These are phyloP conservation scores for Trichomycterus rosablanca DNA, from an alignment of 2,113 vertebrate species.

Conservation along the genomic window DNA sequence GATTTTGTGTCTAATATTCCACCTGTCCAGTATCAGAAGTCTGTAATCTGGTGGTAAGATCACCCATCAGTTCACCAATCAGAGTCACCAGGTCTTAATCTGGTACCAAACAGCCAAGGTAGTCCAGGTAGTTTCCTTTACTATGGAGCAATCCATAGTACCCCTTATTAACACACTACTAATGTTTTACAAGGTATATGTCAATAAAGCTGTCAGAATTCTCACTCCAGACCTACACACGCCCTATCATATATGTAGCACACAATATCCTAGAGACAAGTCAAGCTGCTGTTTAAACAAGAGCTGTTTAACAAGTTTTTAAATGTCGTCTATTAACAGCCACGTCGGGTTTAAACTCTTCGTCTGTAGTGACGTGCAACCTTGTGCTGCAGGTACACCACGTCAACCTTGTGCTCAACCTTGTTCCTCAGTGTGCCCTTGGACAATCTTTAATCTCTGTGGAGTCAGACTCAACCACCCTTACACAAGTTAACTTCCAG, in stretches of 20 bases:
- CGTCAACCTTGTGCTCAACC: not conserved
- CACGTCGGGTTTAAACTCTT: conserved; percentile 13
- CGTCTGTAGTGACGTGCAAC: not conserved
- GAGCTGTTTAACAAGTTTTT: conserved; percentile 44
- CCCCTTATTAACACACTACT: not conserved
- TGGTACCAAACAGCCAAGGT: not conserved
- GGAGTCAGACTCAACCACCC: not conserved
- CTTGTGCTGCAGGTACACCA: conserved; percentile 2
- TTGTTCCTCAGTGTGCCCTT: not conserved
- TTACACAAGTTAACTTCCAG: conserved; percentile 10
- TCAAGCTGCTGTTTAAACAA: not conserved
- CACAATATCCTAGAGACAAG: not conserved
- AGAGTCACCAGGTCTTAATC: not conserved
- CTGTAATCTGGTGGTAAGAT: conserved; percentile 16
- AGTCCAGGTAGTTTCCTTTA: not conserved
- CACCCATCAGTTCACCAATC: conserved; percentile 9
- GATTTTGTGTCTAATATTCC: conserved; percentile 29
- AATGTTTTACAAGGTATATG: no score
- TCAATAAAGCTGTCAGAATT: no score
- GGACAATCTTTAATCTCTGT: not conserved
- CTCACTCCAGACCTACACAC: no score
- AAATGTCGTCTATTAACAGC: conserved; percentile 20
- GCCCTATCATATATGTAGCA: no score
- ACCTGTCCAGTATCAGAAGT: conserved; percentile 32
- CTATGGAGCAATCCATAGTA: not conserved